Evolutionary conservation across 1,140 invertebrate genomes (phyloP), one percentile per base, ranked within the genome.

Genomic region (Mercenaria mercenaria): DNA sequence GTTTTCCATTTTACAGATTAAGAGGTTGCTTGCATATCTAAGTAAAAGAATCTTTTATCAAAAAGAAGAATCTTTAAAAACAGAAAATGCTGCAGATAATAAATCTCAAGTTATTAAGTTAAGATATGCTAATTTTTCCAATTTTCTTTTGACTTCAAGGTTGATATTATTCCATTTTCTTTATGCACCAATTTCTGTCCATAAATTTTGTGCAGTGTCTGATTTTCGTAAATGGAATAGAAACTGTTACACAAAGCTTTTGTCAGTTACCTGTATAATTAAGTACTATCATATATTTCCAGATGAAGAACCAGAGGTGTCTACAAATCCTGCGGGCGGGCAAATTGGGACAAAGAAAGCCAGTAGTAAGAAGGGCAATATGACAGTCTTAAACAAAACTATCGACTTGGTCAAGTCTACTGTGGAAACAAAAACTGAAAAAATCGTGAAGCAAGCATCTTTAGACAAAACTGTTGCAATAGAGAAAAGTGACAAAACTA

Each of bases 291-390:
- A n/a, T n/a, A n/a, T n/a, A 6, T 23, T 64, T 82, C 13, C 32
- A 83, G 81, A 83, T 69, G 81, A 83, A 69, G 81, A 83, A 15
- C 41, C 32, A 32, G 64, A 83, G 20, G 64, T 69, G n/a, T 47
- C 61, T 8, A 29, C 20, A 47, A 32, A 50, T 67, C 81, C 81
- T 20, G 41, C 37, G 10, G 61, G 61, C 13, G n/a, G 29, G 37
- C 37, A 13, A 20, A 23, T 6, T 20, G 61, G 47, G 4, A 41
- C 18, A 56, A 52, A 67, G 4, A 67, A 47, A 50, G 2, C 29
- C 50, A 20, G 29, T 23, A 69, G 32, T 13, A 83, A 69, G 64
- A 83, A 67, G 47, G 37, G 4, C 18, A 69, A 67, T n/a, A n/a
- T 11, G 8, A 67, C 52, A 69, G 6, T 34, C 11, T 26, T 23